Evolutionary conservation across 1,140 invertebrate species (phyloP).

Genomic region (Macrotrachela quadricornifera): DNA sequence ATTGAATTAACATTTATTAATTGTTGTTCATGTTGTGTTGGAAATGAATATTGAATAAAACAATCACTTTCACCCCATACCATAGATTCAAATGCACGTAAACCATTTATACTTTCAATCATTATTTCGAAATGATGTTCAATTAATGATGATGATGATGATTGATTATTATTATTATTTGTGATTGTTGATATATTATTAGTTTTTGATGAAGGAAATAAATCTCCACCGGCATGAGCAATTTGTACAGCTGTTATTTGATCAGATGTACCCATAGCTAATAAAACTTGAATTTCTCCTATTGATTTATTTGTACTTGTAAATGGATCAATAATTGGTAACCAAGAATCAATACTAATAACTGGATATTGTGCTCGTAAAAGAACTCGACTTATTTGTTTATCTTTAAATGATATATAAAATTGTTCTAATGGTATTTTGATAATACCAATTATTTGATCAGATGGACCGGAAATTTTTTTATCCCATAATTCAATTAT

Average conservation of each 20-base stretch:
- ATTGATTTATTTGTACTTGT: conserved; percentile 15
- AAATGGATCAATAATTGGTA: conserved; percentile 23
- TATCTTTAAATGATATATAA: conserved; percentile 25
- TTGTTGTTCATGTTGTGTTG: conserved; percentile 13
- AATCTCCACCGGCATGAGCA: no score
- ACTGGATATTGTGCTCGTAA: conserved; percentile 16
- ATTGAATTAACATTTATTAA: not conserved
- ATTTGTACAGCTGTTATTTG: conserved; percentile 13
- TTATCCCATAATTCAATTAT: conserved; percentile 30
- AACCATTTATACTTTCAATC: conserved; percentile 18
- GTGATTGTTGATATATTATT: no score
- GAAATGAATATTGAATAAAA: conserved; percentile 27
- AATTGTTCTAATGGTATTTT: conserved; percentile 29
- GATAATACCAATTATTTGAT: conserved; percentile 25
- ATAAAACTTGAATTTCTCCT: conserved; percentile 23
- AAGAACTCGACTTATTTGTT: no score
- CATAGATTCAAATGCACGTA: conserved; percentile 18
- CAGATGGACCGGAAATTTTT: conserved; percentile 13
- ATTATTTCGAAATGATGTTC: conserved; percentile 26
- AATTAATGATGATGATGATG: conserved; percentile 10
- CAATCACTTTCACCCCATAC: conserved; percentile 28
- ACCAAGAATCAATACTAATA: conserved; percentile 21
- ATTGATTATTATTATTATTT: no score
- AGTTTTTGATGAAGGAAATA: no score
- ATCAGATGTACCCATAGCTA: conserved; percentile 25